Base-by-base conservation (phyloP, 2,113 vertebrate genomes). In the Pungitius pungitius region DNA sequence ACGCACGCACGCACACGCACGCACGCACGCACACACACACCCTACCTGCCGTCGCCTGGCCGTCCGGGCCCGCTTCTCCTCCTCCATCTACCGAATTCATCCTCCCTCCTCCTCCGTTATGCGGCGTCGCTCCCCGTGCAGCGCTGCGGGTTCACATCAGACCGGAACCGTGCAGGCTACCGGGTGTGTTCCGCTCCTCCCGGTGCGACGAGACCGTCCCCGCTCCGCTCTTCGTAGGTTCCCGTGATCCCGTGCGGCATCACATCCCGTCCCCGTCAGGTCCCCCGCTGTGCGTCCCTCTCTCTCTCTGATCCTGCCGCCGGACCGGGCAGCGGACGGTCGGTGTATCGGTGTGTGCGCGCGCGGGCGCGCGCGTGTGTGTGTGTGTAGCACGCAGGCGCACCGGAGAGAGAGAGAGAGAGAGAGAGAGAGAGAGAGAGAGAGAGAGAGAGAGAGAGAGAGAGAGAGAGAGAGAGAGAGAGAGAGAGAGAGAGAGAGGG, bases 61-160 rank as follows among this genome's bases (percentile, higher is more conserved):
- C 90, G 82, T 91, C 90, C 87, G 80, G 90, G 88, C 89, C 90
- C 86, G 85, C 58, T 86, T 91, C 90, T 85, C 89, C 88, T 83
- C 75, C 86, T 87, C 90, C 90, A 75, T 89, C 90, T 73, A 40
- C 84, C 74, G 87, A 77, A 89, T 90, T 90, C 87, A 88, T 91
- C 80, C 83, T 89, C 78, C 68, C 69, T 54, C 80, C 73, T 66
- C 77, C 88, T 84, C 82, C 86, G 79, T 80, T 83, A 61, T 85
- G 83, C 75, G n/a, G 73, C 80, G 80, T 80, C 1, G 33, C 69
- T 76, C 67, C 83, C 87, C 66, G 78, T 87, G 63, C 89, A 87
- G 88, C 78, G 69, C 83, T 51, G 85, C 83, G 47, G 80, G 20
- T 79, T 85, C 57, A 86, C 85, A 86, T 84, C 72, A 43, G 83